Evolutionary conservation across 2,797 vertebrate species (phyloP), one percentile per base, ranked within the genome.

Genomic region (Sebastes minor): DNA sequence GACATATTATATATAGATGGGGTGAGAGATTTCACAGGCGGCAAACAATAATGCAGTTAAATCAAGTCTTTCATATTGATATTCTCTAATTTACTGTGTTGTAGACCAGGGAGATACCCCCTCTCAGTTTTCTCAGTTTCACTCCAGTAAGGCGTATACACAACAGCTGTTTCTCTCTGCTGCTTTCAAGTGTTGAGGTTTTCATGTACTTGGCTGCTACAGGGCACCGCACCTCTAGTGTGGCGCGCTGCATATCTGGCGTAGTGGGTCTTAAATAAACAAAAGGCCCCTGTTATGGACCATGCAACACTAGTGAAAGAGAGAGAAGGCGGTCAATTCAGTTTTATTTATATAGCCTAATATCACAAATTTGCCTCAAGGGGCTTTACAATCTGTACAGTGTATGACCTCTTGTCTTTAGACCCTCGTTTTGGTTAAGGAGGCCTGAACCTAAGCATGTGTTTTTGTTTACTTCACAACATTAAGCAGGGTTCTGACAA

Each of bases 251-350:
- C 94, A 92, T 57, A 94, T 96, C 96, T 97, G 96, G 96, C 95
- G 96, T 94, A 89, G 90, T 77, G 73, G 93, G 93, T 95, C 94
- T 96, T 96, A 95, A 96, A 97, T 95, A 97, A 96, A 96, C 95
- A 96, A 95, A 95, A 96, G 95, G 93, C 87, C 92, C 91, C 92
- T 92, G 93, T 95, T 95, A 90, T 94, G 95, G 93, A 94, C 90
- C 90, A 89, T 91, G 93, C 88, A 87, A 85, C 90, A 91, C 92
- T 85, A 78, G 92, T 60, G 60, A 76, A 66, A 83, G 59, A 83
- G 53, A 78, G 62, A 61, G 66, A 30, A 42, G 27, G 52, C 1
- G 5, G 38, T 46, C 23, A 56, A n/a, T 4, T 30, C 9, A 20
- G 10, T 28, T 60, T 30, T n/a, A 67, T 67, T 49, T 28, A 66